Base-by-base conservation (phyloP, 2,888 invertebrate species). In the Plusia festucae region DNA sequence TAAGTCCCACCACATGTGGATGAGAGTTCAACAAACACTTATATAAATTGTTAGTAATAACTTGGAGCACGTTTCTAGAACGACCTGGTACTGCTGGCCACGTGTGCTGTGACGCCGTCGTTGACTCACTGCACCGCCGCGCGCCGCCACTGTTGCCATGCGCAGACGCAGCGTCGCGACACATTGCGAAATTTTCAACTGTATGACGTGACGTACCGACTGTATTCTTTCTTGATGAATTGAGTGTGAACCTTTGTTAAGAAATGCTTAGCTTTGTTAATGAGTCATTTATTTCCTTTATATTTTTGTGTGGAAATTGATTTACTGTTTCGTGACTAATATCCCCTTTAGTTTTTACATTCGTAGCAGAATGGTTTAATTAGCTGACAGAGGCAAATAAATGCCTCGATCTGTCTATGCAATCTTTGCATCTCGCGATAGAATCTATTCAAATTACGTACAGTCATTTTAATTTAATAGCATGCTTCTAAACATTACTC, bases 81-180 rank as follows among this genome's bases (percentile, higher is more conserved):
- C 56, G 34, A 65, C 66, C 55, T 65, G 68, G 53, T 57, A 24
- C 44, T 60, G 4, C 73, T 60, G 65, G n/a, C 18, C 73, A 75
- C 77, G 77, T 62, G 75, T 40, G 65, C 65, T 68, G 73, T 72
- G 76, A 75, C 73, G 73, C 18, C 7, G 32, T 13, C 30, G 56
- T 40, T 73, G 73, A 73, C 69, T 75, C 77, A 77, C 65, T 69
- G 77, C 65, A 62, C 53, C 51, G 2, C 46, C 13, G 40, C 34
- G 53, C 51, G 2, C 46, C 13, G 40, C 34, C 60, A 34, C 73
- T 73, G 75, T 75, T 75, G 69, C 73, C 24, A 69, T 75, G 75
- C 75, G 65, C 75, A 20, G 22, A 18, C 73, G 71, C 73, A 71
- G 62, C 72, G 61, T 56, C 62, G 40, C 18, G 24, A 46, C 20